These are phyloP conservation scores for Tetramorium bicarinatum DNA, from an alignment of 2,888 invertebrate genomes.

Conservation along the genomic window DNA sequence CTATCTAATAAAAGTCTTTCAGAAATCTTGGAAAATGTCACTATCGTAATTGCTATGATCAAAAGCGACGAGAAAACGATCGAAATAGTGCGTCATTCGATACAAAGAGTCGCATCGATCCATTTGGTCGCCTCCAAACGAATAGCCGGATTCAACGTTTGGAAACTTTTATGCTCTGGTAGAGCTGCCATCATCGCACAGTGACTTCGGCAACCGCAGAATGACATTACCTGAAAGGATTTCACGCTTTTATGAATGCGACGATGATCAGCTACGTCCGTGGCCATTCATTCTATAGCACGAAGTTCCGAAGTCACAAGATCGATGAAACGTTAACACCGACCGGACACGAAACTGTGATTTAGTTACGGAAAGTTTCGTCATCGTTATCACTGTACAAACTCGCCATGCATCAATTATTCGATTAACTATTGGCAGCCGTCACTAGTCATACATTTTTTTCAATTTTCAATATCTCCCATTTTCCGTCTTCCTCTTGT, in stretches of 20 bases:
- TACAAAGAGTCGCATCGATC: constrained; percentile 26
- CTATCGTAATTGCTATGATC: background rate
- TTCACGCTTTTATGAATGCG: constrained; percentile 65
- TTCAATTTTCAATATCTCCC: constrained; percentile 23
- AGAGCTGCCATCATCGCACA: constrained; percentile 7
- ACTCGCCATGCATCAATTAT: constrained; percentile 68
- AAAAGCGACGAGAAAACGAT: background rate
- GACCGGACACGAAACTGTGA: constrained; percentile 59
- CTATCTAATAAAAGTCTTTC: background rate
- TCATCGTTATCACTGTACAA: constrained; percentile 52
- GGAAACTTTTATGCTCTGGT: constrained; percentile 12
- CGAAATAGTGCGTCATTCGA: constrained; percentile 1
- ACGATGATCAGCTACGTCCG: constrained; percentile 60
- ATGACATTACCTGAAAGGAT: constrained; percentile 50
- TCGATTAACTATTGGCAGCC: constrained; percentile 23
- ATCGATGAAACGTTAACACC: constrained; percentile 71
- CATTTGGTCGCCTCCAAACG: background rate
- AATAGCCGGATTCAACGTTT: constrained; percentile 10
- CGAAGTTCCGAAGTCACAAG: constrained; percentile 55
- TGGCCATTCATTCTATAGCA: constrained; percentile 35
- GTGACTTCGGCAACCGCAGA: constrained; percentile 20
- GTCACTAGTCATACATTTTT: constrained; percentile 28
- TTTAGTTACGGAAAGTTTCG: constrained; percentile 68
- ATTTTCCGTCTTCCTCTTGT: background rate
- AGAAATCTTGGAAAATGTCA: background rate